Percentiles rank a stretch among this genome's conserved stretches.
These are phyloP conservation scores for Eudorcas thomsonii DNA, from an alignment of 2,113 vertebrate species.

Conservation along the genomic window DNA sequence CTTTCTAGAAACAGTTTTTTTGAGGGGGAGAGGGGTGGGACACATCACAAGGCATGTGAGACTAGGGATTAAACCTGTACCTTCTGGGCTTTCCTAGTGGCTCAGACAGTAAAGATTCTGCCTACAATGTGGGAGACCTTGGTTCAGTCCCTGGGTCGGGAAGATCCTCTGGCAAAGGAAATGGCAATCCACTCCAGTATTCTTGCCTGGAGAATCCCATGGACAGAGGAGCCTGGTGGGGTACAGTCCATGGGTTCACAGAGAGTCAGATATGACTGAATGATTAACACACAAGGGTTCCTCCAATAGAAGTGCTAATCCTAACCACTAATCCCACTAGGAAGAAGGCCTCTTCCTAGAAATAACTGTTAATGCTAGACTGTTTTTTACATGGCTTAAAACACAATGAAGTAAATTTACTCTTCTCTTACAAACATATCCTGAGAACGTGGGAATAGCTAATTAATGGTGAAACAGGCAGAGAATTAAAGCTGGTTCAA, in stretches of 20 bases:
- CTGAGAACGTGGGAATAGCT: neutral
- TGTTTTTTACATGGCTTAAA: neutral
- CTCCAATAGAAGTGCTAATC: neutral
- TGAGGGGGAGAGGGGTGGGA: neutral
- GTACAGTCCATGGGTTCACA: neutral
- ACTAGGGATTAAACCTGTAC: neutral
- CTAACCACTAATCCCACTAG: neutral
- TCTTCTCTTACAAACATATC: neutral
- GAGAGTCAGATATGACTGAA: neutral
- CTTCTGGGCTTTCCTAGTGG: neutral
- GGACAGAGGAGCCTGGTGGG: neutral
- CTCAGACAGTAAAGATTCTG: neutral
- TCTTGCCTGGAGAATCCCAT: neutral
- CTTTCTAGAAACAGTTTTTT: neutral
- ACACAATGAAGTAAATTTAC: neutral
- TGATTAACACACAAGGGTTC: neutral
- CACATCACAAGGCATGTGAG: neutral
- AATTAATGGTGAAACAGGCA: neutral
- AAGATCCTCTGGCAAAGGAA: neutral
- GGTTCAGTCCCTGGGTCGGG: neutral
- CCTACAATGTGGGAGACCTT: neutral
- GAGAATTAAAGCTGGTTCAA: conserved; percentile 11
- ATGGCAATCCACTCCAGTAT: neutral
- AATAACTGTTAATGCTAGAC: neutral
- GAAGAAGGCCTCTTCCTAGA: neutral